Conservation (phyloP, 2,888 invertebrate species). For the Eremobia ochroleuca region DNA sequence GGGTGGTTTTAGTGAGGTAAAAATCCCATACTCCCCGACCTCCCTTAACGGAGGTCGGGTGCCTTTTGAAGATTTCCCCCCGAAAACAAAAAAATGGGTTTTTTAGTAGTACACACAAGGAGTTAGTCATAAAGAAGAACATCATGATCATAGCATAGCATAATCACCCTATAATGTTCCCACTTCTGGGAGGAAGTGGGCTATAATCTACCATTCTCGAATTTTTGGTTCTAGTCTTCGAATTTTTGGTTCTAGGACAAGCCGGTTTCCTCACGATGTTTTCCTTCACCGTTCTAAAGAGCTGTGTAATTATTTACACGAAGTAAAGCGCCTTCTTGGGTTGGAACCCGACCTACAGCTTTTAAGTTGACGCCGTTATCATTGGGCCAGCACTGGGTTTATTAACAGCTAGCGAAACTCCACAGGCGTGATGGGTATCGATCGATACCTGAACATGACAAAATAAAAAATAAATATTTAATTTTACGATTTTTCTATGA, state of each 20-base stretch:
- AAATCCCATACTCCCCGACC: too few species aligned
- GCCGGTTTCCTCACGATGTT: background rate
- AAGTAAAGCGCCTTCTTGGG: background rate
- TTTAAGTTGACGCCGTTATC: background rate
- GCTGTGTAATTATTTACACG: background rate
- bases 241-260: background rate
- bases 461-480: too few species aligned
- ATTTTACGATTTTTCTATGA: too few species aligned
- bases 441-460: too few species aligned
- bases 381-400: too few species aligned
- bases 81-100: too few species aligned
- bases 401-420: too few species aligned
- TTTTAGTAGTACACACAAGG: background rate
- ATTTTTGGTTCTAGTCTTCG: background rate
- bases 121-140: background rate
- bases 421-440: too few species aligned
- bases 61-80: too few species aligned
- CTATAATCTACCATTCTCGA: too few species aligned
- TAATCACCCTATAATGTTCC: background rate
- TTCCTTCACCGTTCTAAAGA: background rate
- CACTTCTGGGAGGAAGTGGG: background rate
- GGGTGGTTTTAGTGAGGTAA: too few species aligned
- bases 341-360: background rate
- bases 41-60: too few species aligned
- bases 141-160: background rate